Base-by-base conservation (phyloP, 2,113 vertebrate genomes). In the Dasypus novemcinctus region DNA sequence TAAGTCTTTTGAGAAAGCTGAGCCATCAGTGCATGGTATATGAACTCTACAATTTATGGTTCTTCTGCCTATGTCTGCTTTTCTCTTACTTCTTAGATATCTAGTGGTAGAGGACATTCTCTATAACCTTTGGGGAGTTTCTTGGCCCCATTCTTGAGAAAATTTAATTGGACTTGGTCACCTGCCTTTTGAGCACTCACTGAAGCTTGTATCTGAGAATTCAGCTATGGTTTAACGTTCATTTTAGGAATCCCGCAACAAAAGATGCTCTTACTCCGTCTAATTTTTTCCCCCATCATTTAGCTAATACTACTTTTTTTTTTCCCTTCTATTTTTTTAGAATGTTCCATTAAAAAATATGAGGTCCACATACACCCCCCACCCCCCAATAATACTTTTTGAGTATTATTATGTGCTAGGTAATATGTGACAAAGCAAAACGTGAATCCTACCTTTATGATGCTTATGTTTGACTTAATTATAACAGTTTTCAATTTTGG, bases 391-490 rank as follows among this genome's bases (percentile, higher is more conserved):
- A 18, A 81, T 64, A 57, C 18, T 52, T 94, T 81, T 71, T 18
- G 3, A 95, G 27, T 88, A 81, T 31, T 90, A 18, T 79, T 64
- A 41, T 74, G 17, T 85, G 20, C 54, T 85, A 71, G 90, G 41
- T 52, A 61, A n/a, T 64, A 54, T 36, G 18, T 82, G 41, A 79
- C 25, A 81, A 76, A 80, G 23, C 69, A 75, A 38, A 91, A 38
- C 33, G 52, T 52, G 91, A 52, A 43, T 9, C 25, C 18, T 86
- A 21, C 12, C 43, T 93, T 82, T 87, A 78, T 90, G 38, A 80
- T 92, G n/a, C 57, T 95, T 90, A 59, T 61, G 31, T 75, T 97
- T 49, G 31, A 79, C 9, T 90, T 82, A 86, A 75, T 80, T 91
- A 75, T 9, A 63, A 69, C 54, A 4, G 31, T 95, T 92, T 61